Evolutionary conservation across 2,888 invertebrate genomes (phyloP).

Genomic region (Nymphalis urticae): DNA sequence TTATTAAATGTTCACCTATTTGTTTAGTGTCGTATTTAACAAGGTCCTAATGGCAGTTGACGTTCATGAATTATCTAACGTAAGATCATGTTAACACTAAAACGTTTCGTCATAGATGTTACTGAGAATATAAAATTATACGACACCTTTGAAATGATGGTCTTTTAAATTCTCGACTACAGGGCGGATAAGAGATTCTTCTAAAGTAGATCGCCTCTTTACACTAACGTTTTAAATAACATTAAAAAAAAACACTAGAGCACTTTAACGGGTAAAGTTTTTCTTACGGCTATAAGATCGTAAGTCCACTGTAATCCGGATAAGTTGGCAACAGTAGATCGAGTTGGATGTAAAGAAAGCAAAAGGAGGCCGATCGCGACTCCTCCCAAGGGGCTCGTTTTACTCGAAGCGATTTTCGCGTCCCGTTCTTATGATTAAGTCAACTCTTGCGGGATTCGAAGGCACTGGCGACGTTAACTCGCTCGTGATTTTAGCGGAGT

Average conservation of each 20-base stretch:
- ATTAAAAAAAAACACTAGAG: constrained; percentile 50
- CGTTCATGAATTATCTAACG: constrained; percentile 64
- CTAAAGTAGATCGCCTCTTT: constrained; percentile 44
- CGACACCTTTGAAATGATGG: neutral
- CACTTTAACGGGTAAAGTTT: constrained; percentile 60
- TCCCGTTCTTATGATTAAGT: constrained; percentile 79
- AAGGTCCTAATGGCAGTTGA: constrained; percentile 75
- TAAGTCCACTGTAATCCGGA: constrained; percentile 63
- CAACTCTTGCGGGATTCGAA: constrained; percentile 69
- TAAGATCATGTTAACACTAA: constrained; percentile 22
- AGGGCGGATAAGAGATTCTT: constrained; percentile 22
- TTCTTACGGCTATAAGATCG: constrained; percentile 53
- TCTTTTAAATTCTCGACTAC: neutral
- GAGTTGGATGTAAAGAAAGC: constrained; percentile 50
- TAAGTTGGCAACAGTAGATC: constrained; percentile 52
- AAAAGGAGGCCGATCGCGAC: constrained; percentile 63
- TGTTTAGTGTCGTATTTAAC: constrained; percentile 78
- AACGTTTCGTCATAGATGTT: constrained; percentile 10
- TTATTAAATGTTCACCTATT: constrained; percentile 80
- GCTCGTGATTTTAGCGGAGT: constrained; percentile 52
- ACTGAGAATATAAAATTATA: constrained; percentile 15
- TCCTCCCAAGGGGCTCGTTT: constrained; percentile 73
- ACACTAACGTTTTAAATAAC: constrained; percentile 53
- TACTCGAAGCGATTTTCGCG: constrained; percentile 73
- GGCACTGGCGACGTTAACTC: constrained; percentile 49